A percentile compares a stretch with the other conserved stretches of the same genome.
phyloP scores from a whole-genome alignment of 2,888 invertebrate species.

The Euplexia lucipara region DNA sequence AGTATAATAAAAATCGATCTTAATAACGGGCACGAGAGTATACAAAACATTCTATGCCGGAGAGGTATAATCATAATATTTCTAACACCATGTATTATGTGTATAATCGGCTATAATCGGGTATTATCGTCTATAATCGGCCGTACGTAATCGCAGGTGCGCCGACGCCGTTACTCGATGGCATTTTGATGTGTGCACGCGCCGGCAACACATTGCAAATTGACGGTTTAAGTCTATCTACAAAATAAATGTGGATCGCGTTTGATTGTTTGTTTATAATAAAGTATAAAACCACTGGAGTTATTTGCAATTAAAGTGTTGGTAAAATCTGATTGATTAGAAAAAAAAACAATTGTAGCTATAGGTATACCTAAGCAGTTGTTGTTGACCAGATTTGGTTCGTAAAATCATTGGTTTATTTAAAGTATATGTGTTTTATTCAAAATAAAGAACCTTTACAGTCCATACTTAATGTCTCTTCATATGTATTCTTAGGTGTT shows the following conservation, averaged over 20 bases:
- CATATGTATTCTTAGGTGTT: too few species aligned
- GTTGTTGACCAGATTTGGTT: too few species aligned
- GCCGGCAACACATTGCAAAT: slow-evolving; percentile 75
- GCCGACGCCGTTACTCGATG: slow-evolving; percentile 68
- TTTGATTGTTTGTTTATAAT: slow-evolving; percentile 59
- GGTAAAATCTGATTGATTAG: not conserved
- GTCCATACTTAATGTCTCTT: too few species aligned
- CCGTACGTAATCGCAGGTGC: slow-evolving; percentile 68
- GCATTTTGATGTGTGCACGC: slow-evolving; percentile 69
- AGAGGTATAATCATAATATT: slow-evolving; percentile 66
- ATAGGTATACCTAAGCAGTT: too few species aligned
- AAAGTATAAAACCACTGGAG: slow-evolving; percentile 13
- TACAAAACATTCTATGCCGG: slow-evolving; percentile 49
- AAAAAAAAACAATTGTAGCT: too few species aligned
- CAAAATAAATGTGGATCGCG: slow-evolving; percentile 50
- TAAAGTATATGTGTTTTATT: too few species aligned
- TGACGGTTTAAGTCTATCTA: slow-evolving; percentile 71
- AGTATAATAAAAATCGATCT: slow-evolving; percentile 39
- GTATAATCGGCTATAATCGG: slow-evolving; percentile 68
- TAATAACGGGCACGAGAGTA: slow-evolving; percentile 48
- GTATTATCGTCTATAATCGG: slow-evolving; percentile 66
- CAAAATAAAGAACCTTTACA: too few species aligned
- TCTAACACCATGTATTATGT: slow-evolving; percentile 67
- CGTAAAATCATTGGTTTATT: too few species aligned
- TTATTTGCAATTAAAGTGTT: slow-evolving; percentile 1